These are phyloP conservation scores for Drosophila lacteicornis DNA, from an alignment of 1,140 invertebrate genomes.

Conservation along the genomic window DNA sequence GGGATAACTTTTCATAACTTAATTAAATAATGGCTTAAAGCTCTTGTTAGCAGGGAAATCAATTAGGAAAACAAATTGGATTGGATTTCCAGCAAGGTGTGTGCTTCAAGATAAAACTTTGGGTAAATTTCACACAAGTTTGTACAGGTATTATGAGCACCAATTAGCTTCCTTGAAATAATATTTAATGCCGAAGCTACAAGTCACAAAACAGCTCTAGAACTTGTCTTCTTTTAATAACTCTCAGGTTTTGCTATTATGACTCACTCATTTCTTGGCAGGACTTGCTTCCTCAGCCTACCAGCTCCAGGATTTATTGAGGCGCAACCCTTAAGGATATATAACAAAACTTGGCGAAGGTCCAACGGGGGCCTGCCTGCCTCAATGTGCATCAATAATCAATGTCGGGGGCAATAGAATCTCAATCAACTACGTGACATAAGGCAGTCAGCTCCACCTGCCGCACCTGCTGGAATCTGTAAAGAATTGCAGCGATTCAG, in stretches of 20 bases:
- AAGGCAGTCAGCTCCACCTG: conserved; percentile 31
- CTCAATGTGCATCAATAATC: conserved; percentile 54
- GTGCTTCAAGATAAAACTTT: neutral
- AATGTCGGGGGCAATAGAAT: conserved; percentile 58
- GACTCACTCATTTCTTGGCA: neutral
- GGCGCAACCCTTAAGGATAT: neutral
- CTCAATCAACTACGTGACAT: conserved; percentile 73
- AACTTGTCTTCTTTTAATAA: neutral
- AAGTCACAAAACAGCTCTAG: neutral
- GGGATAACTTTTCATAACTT: neutral
- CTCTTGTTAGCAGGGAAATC: neutral
- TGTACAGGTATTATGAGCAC: no score
- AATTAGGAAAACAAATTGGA: neutral
- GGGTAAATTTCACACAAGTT: neutral
- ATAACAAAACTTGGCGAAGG: conserved; percentile 1
- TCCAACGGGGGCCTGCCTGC: neutral
- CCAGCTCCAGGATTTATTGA: neutral
- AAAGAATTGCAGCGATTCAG: conserved; percentile 26
- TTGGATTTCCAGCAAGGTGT: neutral
- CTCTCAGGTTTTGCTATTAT: neutral
- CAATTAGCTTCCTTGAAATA: neutral
- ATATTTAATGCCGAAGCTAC: neutral
- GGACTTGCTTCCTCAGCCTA: neutral
- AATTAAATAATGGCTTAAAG: conserved; percentile 1
- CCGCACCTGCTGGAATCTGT: conserved; percentile 21